Evolutionary conservation across 2,797 vertebrate species (phyloP).

Genomic region (Lepus oiostolus): DNA sequence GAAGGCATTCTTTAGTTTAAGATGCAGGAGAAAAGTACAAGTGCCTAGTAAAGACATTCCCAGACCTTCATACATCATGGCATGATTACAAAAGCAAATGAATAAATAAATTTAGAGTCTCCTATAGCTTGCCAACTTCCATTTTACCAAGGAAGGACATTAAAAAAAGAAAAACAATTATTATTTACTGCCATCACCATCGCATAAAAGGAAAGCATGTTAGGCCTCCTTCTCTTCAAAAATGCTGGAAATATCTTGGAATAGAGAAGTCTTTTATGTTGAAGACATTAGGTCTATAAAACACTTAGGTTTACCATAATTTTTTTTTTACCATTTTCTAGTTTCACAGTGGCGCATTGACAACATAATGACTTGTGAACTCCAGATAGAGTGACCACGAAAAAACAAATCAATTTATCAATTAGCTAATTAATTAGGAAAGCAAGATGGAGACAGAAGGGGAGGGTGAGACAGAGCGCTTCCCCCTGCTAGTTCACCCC

Average conservation of each 20-base stretch:
- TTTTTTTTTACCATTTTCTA: conserved; percentile 9
- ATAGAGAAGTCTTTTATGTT: conserved; percentile 12
- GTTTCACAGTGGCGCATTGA: background rate
- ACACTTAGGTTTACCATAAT: background rate
- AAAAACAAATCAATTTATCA: background rate
- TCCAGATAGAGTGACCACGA: rapidly evolving
- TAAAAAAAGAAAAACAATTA: conserved; percentile 21
- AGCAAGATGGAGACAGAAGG: too few species aligned
- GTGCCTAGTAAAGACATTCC: background rate
- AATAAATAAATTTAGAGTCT: conserved; percentile 23
- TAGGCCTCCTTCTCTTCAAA: background rate
- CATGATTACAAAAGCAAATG: conserved; percentile 12
- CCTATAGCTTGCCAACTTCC: background rate
- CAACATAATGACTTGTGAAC: rapidly evolving
- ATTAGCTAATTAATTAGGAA: too few species aligned
- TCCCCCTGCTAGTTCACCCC: too few species aligned
- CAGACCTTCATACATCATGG: conserved; percentile 34
- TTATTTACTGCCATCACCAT: background rate
- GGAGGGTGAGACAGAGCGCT: too few species aligned
- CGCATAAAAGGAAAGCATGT: conserved; percentile 46
- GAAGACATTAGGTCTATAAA: conserved; percentile 21
- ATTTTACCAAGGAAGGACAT: conserved; percentile 31
- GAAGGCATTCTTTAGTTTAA: conserved; percentile 51
- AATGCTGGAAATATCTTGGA: background rate
- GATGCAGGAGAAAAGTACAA: background rate